Evolutionary conservation across 2,797 vertebrate species (phyloP), one percentile per base, ranked within the genome.

Genomic region (Tragelaphus eurycerus): DNA sequence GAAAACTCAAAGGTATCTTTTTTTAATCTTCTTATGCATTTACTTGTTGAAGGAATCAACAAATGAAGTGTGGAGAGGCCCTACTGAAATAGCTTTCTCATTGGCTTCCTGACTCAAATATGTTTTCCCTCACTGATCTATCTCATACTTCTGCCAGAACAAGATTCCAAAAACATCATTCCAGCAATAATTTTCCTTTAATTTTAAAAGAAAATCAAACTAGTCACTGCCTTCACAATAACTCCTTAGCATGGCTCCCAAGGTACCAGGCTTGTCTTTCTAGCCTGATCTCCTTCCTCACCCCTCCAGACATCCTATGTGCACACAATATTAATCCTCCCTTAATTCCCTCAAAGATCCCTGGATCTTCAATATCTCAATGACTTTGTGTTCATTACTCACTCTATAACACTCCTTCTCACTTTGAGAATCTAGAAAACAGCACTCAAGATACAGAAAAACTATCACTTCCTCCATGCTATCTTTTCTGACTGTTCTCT

Each of bases 201-300:
- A 85, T 62, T 93, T 89, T 43, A 81, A 84, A 96, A 86, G 76
- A 91, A 52, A 90, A 91, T 78, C 62, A 71, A 96, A 23, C 16
- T 71, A 27, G 25, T 71, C 9, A 25, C 16, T 57, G 55, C 23
- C 55, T 55, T 2, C 83, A 74, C 13, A 57, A 31, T 74, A 57
- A 71, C 29, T 60, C 4, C 29, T 54, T 95, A 71, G 25, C 31
- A 34, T 59, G n/a, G 27, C 3, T 29, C 34, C 59, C 64, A 67
- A 74, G 29, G 6, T 62, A 74, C 50, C 29, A 60, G 31, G 34
- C 14, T 31, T 31, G 10, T 34, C n/a, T 60, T 95, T 85, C 89
- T 67, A 78, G 71, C n/a, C 29, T 43, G 4, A 8, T 50, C 43
- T 89, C 43, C 14, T 78, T 59, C 27, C 14, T 10, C 14, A 55